Percentiles rank a stretch among this genome's conserved stretches.
Conservation (phyloP, 2,113 vertebrate species). For the Prochilodus magdalenae region DNA sequence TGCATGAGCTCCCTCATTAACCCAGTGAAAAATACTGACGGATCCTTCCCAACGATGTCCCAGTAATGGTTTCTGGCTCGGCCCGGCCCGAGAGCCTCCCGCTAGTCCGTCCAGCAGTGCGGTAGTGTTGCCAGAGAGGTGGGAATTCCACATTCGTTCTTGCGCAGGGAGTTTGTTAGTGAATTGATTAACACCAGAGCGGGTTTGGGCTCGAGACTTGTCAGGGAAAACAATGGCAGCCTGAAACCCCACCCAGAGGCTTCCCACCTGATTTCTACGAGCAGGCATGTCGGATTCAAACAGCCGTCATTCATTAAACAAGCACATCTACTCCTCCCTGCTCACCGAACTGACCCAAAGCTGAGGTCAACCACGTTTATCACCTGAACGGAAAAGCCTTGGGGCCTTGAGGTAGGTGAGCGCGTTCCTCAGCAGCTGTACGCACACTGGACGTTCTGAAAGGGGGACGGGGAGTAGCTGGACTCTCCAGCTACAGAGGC, state of each 20-base stretch:
- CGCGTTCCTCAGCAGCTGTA: neutral
- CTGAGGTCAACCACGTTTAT: conserved; percentile 34
- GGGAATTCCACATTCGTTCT: conserved; percentile 5
- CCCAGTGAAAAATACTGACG: conserved; percentile 11
- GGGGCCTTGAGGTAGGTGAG: neutral
- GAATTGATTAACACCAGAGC: conserved; percentile 24
- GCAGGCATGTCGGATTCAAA: neutral
- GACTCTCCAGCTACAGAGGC: conserved; percentile 25
- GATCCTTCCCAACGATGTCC: neutral
- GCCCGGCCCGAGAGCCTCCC: neutral
- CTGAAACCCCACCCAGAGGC: conserved; percentile 5
- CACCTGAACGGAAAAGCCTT: conserved; percentile 25
- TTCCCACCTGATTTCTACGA: neutral
- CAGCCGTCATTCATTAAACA: neutral
- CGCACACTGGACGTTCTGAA: conserved; percentile 14
- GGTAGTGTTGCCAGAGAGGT: conserved; percentile 25
- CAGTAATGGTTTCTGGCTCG: conserved; percentile 3
- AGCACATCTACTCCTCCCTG: neutral
- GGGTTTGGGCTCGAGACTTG: conserved; percentile 12
- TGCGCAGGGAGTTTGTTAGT: neutral
- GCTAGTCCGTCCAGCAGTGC: conserved; percentile 15
- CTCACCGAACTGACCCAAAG: conserved; percentile 15
- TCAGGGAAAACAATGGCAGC: neutral
- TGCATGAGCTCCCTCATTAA: conserved; percentile 1
- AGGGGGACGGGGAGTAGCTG: neutral